Evolutionary conservation across 2,888 invertebrate genomes (phyloP).

Genomic region (Megastigmus dorsalis): DNA sequence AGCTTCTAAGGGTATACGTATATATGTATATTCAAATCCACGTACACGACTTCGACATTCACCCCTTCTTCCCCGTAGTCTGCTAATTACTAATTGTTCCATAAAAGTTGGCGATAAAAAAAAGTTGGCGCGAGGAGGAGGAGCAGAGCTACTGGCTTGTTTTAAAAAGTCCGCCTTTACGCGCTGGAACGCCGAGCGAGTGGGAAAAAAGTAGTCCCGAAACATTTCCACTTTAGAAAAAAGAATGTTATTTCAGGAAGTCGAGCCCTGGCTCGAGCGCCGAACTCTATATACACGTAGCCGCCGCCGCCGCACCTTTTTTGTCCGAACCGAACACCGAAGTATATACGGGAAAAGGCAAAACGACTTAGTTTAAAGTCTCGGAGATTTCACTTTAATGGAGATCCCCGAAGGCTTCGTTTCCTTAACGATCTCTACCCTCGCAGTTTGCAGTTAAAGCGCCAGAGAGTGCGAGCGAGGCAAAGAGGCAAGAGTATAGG

Average conservation of each 20-base stretch:
- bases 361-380: constrained; percentile 48
- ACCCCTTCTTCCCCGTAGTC: neutral
- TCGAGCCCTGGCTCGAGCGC: neutral
- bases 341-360: constrained; percentile 6
- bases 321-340: no score
- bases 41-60: neutral
- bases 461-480: constrained; percentile 1
- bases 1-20: no score
- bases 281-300: neutral
- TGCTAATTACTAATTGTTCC: constrained; percentile 42
- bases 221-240: constrained; percentile 13
- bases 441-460: constrained; percentile 40
- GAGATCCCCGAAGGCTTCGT: constrained; percentile 47
- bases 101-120: constrained; percentile 19
- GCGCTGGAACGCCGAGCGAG: constrained; percentile 9
- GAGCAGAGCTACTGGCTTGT: no score
- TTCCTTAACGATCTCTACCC: constrained; percentile 47
- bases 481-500: constrained; percentile 10
- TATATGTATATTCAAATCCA: no score
- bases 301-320: no score
- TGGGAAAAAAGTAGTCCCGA: neutral
- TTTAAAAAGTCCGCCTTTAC: constrained; percentile 5
- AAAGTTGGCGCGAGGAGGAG: constrained; percentile 7
- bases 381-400: constrained; percentile 46
- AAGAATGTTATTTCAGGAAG: constrained; percentile 39